phyloP scores from a whole-genome alignment of 2,797 vertebrate species.

The Taenioides sp. region DNA sequence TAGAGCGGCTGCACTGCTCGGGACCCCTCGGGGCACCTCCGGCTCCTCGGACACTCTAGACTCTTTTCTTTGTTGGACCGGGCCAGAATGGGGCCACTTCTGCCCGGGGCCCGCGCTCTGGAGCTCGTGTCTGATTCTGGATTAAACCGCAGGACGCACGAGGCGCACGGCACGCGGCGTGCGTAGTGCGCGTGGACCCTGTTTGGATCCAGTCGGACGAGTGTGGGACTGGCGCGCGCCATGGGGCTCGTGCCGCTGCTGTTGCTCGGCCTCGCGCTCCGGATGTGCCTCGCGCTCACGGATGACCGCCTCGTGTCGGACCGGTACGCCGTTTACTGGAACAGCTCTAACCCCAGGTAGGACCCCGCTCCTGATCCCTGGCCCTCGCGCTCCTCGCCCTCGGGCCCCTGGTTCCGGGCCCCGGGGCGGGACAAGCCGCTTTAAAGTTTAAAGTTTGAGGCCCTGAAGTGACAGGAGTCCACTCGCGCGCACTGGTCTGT shows the following conservation, averaged over 20 bases:
- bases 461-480: too few species aligned
- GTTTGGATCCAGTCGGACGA: slow-evolving; percentile 19
- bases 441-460: background rate
- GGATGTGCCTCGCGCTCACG: slow-evolving; percentile 79
- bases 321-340: slow-evolving; percentile 92
- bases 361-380: slow-evolving; percentile 14
- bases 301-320: slow-evolving; percentile 89
- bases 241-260: slow-evolving; percentile 60
- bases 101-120: background rate
- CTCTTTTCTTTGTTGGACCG: background rate
- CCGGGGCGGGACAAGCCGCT: background rate
- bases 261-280: slow-evolving; percentile 80
- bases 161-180: background rate
- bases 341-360: slow-evolving; percentile 93
- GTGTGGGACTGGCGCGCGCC: slow-evolving; percentile 25
- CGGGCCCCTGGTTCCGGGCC: too few species aligned
- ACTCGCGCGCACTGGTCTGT: too few species aligned
- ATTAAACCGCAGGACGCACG: slow-evolving; percentile 6
- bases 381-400: too few species aligned
- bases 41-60: background rate
- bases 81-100: background rate
- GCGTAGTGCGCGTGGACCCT: background rate
- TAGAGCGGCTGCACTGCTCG: slow-evolving; percentile 4
- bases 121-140: slow-evolving; percentile 1
- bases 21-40: background rate